These are phyloP conservation scores for Athene noctua DNA, from an alignment of 2,113 vertebrate genomes.

Conservation along the genomic window DNA sequence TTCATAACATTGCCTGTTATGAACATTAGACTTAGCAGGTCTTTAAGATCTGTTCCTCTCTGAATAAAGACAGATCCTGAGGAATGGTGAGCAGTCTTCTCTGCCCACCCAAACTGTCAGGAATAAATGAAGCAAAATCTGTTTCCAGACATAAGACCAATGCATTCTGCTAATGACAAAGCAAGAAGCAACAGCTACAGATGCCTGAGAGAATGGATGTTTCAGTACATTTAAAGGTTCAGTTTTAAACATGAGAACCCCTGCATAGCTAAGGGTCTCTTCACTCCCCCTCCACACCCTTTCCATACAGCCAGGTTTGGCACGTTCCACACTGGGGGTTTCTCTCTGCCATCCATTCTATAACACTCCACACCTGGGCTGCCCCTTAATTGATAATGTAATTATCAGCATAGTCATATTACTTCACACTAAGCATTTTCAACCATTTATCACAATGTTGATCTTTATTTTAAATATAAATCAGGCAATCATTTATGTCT, in stretches of 20 bases:
- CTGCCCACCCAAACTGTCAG: background rate
- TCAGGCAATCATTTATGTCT: constrained; percentile 88
- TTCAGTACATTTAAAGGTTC: background rate
- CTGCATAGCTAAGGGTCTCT: background rate
- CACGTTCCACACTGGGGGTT: background rate
- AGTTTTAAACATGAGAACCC: background rate
- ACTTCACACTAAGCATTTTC: constrained; percentile 72
- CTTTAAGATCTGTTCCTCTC: background rate
- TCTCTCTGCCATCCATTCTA: constrained; percentile 40
- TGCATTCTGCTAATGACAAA: background rate
- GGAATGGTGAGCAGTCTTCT: background rate
- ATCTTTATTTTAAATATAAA: constrained; percentile 90
- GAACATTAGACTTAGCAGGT: background rate
- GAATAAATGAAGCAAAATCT: background rate
- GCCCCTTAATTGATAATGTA: constrained; percentile 68
- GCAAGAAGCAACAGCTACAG: background rate
- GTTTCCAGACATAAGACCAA: background rate
- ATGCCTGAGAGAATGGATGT: background rate
- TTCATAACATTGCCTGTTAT: background rate
- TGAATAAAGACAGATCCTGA: background rate
- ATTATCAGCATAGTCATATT: constrained; percentile 71
- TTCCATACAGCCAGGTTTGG: constrained; percentile 14
- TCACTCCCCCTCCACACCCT: background rate
- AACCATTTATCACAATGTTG: constrained; percentile 84
- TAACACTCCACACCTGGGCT: constrained; percentile 56